These are phyloP conservation scores for Drosophila silvestris DNA, from an alignment of 2,888 invertebrate species.

Conservation along the genomic window DNA sequence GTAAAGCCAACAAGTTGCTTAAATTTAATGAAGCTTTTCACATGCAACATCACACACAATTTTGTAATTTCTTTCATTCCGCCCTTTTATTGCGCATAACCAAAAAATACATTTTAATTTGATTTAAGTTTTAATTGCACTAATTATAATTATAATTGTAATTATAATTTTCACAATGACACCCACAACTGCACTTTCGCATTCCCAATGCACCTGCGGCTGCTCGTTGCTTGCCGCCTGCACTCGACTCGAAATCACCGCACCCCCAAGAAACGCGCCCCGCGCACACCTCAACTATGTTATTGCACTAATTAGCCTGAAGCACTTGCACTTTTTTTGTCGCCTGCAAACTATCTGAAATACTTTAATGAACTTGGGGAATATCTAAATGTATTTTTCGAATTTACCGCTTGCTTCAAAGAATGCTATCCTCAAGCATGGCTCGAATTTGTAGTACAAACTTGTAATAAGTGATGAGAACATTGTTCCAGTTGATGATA, in stretches of 20 bases:
- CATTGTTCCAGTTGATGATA: neutral
- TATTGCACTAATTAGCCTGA: constrained; percentile 45
- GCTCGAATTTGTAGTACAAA: constrained; percentile 22
- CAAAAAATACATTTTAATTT: constrained; percentile 32
- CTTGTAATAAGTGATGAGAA: neutral
- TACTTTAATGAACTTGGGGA: constrained; percentile 31
- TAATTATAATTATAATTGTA: constrained; percentile 60
- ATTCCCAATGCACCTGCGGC: constrained; percentile 2
- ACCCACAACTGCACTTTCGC: constrained; percentile 28
- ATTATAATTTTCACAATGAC: constrained; percentile 57
- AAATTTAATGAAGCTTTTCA: constrained; percentile 64
- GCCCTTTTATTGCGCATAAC: constrained; percentile 18
- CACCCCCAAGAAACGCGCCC: neutral
- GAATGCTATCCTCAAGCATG: constrained; percentile 34
- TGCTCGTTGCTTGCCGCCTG: constrained; percentile 20
- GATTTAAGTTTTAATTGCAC: constrained; percentile 61
- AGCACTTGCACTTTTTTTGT: constrained; percentile 37
- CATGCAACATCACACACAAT: constrained; percentile 58
- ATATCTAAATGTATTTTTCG: constrained; percentile 26
- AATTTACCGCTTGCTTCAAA: constrained; percentile 31
- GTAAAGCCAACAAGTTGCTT: constrained; percentile 20
- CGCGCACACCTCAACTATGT: constrained; percentile 21
- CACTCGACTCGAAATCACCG: neutral
- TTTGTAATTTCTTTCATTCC: constrained; percentile 36
- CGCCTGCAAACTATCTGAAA: constrained; percentile 28